Base-by-base conservation (phyloP, 2,797 vertebrate species). In the Alauda arvensis region DNA sequence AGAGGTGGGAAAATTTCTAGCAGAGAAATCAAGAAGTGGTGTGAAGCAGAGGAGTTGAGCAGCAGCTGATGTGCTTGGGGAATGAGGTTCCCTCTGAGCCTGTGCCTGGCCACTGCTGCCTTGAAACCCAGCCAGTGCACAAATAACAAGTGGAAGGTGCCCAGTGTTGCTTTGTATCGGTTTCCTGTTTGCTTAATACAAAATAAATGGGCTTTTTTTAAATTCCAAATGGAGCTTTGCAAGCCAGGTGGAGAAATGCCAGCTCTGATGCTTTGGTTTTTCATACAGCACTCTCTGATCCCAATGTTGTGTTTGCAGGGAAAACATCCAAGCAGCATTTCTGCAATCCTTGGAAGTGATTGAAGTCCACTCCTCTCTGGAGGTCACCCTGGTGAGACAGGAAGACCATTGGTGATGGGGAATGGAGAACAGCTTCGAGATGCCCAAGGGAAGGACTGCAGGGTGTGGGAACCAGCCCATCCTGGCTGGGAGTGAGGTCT, bases 401-500 rank as follows among this genome's bases (percentile, higher is more conserved):
- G 55, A 33, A 28, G 7, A 21, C 24, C 21, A 6, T 4, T 13
- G 15, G 33, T 57, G 53, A 8, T 75, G 42, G 51, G 62, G 37
- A 49, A 31, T 55, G 57, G 12, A 55, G 49, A 72, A 33, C 3
- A 55, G 8, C 8, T 12, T 43, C 33, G 53, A 75, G 42, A 14
- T 62, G 13, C 11, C 26, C 3, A 3, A 5, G 4, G 65, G 29
- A 42, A 24, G 60, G 39, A 7, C 19, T 29, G 45, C 3, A 14
- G 51, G 57, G 24, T 2, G 1, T 7, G 9, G 56, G 79, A 19
- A 62, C 45, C 33, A 69, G 18, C 68, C 34, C 1, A 0, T 42
- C 34, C 39, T 34, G 29, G 31, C 1, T 52, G 45, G 62, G 6
- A 59, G 4, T 0, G 4, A 34, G 34, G 17, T 1, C 2, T 2